Conservation (phyloP, 2,113 vertebrate genomes). For the Sturnira hondurensis region DNA sequence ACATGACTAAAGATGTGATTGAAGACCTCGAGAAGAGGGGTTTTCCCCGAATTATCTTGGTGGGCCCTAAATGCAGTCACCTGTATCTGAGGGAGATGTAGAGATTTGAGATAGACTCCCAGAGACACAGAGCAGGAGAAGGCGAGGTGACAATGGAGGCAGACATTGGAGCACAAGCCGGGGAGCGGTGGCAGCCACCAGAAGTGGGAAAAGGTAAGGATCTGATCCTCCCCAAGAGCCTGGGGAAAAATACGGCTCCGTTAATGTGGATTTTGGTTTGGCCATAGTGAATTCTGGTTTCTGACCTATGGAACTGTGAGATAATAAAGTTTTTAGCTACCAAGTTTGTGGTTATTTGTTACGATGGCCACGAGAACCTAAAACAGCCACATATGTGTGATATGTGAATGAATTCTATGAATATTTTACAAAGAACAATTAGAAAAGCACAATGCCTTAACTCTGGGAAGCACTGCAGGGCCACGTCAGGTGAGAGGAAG, state of each 20-base stretch:
- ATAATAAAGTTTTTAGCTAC: background rate
- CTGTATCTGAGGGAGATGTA: background rate
- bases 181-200: background rate
- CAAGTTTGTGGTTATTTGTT: background rate
- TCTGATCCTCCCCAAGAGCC: background rate
- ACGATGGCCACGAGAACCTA: background rate
- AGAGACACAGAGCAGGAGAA: background rate
- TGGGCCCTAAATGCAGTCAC: background rate
- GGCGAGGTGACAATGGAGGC: background rate
- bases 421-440: background rate
- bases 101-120: background rate
- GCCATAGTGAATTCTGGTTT: background rate
- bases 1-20: background rate
- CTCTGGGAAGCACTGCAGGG: background rate
- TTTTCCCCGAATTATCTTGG: background rate
- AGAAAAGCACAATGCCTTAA: constrained; percentile 19
- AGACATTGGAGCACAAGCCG: background rate
- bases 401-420: background rate
- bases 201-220: background rate
- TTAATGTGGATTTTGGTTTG: background rate
- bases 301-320: background rate
- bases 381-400: background rate
- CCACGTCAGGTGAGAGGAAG: background rate
- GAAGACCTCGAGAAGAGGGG: background rate
- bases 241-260: background rate